Evolutionary conservation across 2,888 invertebrate species (phyloP), one percentile per base, ranked within the genome.

Genomic region (Maniola hyperantus): DNA sequence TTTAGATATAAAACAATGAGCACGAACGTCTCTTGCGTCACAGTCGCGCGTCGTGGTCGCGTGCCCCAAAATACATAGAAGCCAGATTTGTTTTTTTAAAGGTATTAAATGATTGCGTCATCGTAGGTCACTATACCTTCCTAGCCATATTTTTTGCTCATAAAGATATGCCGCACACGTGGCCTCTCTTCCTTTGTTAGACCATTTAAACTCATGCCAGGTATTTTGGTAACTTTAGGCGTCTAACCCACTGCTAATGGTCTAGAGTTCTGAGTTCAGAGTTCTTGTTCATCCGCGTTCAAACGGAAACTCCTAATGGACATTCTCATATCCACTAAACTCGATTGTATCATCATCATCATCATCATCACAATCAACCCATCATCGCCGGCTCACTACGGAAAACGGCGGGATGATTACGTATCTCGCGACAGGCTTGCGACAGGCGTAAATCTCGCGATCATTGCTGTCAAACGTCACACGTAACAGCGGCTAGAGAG

Each of bases 81-180:
- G 18, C 8, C 48, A 15, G 48, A 48, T 18, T 18, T 18, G 18
- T 7, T 39, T 55, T 54, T 53, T 42, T 10, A 57, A n/a, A 55
- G 6, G 20, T 57, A 39, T 42, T 39, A 39, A 42, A 57, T 85
- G 83, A 84, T 91, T 91, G 76, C 91, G 91, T 91, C 91, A 92
- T 88, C 89, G 83, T 89, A 91, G 91, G 89, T 91, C 90, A 89
- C 84, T 87, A 50, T 26, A 88, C 83, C 86, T 87, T 83, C 87
- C 88, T 89, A 87, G 85, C 85, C 85, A 86, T 82, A 82, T 86
- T 91, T 91, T 92, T 90, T 88, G 87, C 88, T 86, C 80, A 83
- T 85, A 88, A 85, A 81, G 71, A 79, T 84, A 88, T 89, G 85
- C 89, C 80, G 75, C 72, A 82, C 91, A 91, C 91, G 91, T 88